These are phyloP conservation scores for Autographa gamma DNA, from an alignment of 2,888 invertebrate species.

Conservation along the genomic window DNA sequence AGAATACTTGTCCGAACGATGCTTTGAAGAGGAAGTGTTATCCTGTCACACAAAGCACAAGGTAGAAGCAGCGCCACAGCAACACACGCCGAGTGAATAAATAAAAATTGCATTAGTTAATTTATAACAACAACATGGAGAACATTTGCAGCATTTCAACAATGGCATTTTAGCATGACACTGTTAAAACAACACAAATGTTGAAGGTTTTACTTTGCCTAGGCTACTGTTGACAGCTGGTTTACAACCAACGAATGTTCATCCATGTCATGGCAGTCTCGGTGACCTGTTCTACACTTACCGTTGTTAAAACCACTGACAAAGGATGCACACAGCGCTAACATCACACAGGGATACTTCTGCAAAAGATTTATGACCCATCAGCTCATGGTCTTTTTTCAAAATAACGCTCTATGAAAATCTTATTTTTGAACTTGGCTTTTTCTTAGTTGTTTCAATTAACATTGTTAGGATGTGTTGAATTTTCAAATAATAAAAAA, in stretches of 20 bases:
- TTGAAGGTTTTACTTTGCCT: slow-evolving; percentile 74
- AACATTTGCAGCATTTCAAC: slow-evolving; percentile 78
- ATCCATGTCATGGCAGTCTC: slow-evolving; percentile 77
- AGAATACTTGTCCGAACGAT: slow-evolving; percentile 88
- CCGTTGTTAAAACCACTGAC: slow-evolving; percentile 90
- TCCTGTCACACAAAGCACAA: slow-evolving; percentile 90
- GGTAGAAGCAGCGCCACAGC: slow-evolving; percentile 90
- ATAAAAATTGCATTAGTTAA: slow-evolving; percentile 87
- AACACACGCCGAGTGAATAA: slow-evolving; percentile 89
- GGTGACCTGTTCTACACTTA: slow-evolving; percentile 90
- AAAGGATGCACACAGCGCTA: slow-evolving; percentile 91
- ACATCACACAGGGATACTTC: slow-evolving; percentile 92
- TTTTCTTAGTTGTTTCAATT: slow-evolving; percentile 47
- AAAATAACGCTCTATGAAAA: slow-evolving; percentile 72
- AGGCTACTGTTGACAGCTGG: slow-evolving; percentile 75
- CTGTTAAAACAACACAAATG: slow-evolving; percentile 79
- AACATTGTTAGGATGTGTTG: slow-evolving; percentile 66
- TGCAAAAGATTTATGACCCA: slow-evolving; percentile 94
- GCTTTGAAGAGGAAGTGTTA: slow-evolving; percentile 88
- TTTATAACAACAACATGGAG: slow-evolving; percentile 75
- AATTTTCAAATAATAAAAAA: slow-evolving; percentile 71
- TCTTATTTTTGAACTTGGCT: slow-evolving; percentile 46
- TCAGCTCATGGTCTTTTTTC: slow-evolving; percentile 88
- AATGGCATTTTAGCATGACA: slow-evolving; percentile 64
- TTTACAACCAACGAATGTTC: slow-evolving; percentile 70